A percentile compares a stretch with the other conserved stretches of the same genome.
These are phyloP conservation scores for Fukomys damarensis DNA, from an alignment of 2,113 vertebrate species.

Conservation along the genomic window DNA sequence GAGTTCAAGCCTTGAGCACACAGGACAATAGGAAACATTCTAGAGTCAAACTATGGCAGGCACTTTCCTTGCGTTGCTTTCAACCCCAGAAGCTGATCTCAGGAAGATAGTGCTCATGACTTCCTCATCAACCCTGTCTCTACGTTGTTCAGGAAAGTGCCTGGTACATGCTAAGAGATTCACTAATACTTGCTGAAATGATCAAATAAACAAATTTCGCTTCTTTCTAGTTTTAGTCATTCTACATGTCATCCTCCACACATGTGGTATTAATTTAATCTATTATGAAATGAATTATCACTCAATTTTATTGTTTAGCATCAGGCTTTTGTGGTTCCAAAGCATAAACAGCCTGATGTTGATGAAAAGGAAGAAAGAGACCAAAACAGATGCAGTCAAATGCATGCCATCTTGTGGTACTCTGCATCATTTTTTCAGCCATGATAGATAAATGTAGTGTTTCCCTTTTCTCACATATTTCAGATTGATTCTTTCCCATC, in stretches of 20 bases:
- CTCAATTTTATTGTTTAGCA: background rate
- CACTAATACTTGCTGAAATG: background rate
- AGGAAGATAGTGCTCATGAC: background rate
- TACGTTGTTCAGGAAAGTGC: background rate
- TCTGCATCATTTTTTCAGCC: background rate
- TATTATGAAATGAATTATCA: background rate
- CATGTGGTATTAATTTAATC: background rate
- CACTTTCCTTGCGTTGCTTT: background rate
- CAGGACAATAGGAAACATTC: background rate
- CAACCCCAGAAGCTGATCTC: background rate
- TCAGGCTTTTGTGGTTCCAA: background rate
- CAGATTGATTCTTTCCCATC: background rate
- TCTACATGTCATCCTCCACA: background rate
- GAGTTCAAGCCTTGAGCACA: too few relatives aligned
- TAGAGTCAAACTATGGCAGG: background rate
- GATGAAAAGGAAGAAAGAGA: background rate
- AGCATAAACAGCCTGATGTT: background rate
- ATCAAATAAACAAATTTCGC: background rate
- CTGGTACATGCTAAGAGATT: background rate
- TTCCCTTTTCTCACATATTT: background rate
- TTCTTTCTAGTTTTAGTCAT: background rate
- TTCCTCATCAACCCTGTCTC: background rate
- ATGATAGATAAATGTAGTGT: background rate
- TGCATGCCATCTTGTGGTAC: background rate
- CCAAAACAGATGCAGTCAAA: background rate